phyloP scores from a whole-genome alignment of 2,797 vertebrate species.

The Spinibarbus caldwelli region DNA sequence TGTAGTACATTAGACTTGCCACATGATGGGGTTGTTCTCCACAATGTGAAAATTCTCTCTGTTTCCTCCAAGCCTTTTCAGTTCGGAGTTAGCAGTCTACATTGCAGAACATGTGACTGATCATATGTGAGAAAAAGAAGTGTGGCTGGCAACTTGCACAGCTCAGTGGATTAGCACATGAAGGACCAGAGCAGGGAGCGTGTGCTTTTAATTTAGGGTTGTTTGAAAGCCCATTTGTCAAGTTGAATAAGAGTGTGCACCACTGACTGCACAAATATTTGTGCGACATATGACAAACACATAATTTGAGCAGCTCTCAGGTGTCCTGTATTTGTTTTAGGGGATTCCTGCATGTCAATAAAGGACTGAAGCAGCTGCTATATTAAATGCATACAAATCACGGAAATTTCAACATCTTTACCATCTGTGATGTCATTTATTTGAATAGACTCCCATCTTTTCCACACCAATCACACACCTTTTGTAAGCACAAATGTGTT shows the following conservation, averaged over 20 bases:
- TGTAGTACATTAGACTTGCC: constrained; percentile 35
- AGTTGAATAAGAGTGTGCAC: constrained; percentile 46
- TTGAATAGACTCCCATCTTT: neutral
- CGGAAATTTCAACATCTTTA: neutral
- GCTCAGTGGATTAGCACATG: constrained; percentile 29
- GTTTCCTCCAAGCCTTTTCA: neutral
- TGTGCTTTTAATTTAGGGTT: constrained; percentile 44
- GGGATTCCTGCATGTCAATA: constrained; percentile 19
- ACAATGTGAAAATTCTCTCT: constrained; percentile 17
- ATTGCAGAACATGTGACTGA: neutral
- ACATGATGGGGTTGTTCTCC: constrained; percentile 54
- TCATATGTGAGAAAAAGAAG: constrained; percentile 3
- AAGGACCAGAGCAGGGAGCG: constrained; percentile 44
- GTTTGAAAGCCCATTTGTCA: constrained; percentile 54
- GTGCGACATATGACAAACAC: constrained; percentile 63
- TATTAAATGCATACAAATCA: constrained; percentile 17
- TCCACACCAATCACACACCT: neutral
- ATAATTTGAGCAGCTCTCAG: constrained; percentile 49
- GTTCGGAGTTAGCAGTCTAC: neutral
- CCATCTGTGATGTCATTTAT: neutral
- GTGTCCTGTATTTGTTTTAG: constrained; percentile 28
- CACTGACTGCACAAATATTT: constrained; percentile 16
- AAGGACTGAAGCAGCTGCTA: neutral
- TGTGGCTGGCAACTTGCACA: neutral
- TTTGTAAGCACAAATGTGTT: constrained; percentile 23